Conservation (phyloP, 1,140 invertebrate genomes). For the Meloidogyne hapla region DNA sequence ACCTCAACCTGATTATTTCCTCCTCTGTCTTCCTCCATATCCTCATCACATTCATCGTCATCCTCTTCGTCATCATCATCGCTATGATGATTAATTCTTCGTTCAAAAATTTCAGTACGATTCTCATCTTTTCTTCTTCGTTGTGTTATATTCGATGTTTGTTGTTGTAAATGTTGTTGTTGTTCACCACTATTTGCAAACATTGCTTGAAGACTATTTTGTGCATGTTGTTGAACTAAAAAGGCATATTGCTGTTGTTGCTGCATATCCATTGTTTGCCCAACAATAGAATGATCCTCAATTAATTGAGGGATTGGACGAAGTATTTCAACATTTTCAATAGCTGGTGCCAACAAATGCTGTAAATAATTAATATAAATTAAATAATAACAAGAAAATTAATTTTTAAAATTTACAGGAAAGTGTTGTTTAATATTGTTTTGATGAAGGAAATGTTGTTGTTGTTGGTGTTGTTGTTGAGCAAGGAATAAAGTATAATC, state of each 20-base stretch:
- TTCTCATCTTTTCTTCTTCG: too few relatives aligned
- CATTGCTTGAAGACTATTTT: too few relatives aligned
- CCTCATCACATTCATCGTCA: slow-evolving; percentile 13
- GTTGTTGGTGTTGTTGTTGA: slow-evolving; percentile 5
- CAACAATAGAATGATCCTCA: neutral
- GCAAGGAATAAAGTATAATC: slow-evolving; percentile 15
- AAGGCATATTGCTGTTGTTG: neutral
- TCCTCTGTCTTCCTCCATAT: neutral
- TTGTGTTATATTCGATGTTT: neutral
- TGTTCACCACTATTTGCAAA: neutral
- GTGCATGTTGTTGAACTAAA: slow-evolving; percentile 5
- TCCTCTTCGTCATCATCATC: neutral
- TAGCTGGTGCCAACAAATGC: too few relatives aligned
- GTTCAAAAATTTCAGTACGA: too few relatives aligned
- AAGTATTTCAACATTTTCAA: too few relatives aligned
- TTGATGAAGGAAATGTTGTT: slow-evolving; percentile 9
- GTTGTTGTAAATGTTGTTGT: slow-evolving; percentile 2
- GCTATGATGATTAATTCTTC: neutral
- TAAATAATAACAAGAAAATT: too few relatives aligned
- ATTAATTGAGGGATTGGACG: neutral
- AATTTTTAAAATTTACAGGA: neutral
- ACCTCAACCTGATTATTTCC: slow-evolving; percentile 4
- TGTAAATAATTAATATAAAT: too few relatives aligned
- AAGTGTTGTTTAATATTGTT: neutral
- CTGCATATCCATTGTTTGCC: neutral